These are phyloP conservation scores for Rhinichthys osculus DNA, from an alignment of 2,797 vertebrate genomes.

Conservation along the genomic window DNA sequence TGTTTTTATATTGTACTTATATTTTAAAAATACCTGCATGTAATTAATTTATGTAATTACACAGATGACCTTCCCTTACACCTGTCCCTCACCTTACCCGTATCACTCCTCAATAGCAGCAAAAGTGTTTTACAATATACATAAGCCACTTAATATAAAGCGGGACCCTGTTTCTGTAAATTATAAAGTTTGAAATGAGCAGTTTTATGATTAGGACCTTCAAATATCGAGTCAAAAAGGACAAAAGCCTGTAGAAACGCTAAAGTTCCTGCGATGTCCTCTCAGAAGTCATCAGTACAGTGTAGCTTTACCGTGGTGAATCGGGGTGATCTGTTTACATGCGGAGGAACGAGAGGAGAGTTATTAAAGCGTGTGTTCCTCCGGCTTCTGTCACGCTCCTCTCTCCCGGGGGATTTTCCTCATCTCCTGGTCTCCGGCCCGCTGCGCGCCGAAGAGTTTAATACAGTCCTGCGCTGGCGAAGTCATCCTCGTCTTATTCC, in stretches of 20 bases:
- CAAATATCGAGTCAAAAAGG: not conserved
- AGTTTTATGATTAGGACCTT: not conserved
- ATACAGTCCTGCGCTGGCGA: not conserved
- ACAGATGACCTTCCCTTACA: no score
- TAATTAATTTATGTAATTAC: no score
- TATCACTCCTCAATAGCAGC: no score
- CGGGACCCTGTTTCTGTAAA: not conserved
- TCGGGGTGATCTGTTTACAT: not conserved
- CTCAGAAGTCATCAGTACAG: not conserved
- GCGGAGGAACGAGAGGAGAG: not conserved
- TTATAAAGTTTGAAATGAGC: not conserved
- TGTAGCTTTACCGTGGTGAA: not conserved
- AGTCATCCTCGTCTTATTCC: slow-evolving; percentile 13
- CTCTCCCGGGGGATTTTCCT: slow-evolving; percentile 38
- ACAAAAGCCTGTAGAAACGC: not conserved
- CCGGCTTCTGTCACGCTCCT: slow-evolving; percentile 17
- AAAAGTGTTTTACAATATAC: no score
- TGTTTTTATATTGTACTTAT: no score
- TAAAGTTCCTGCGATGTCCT: not conserved
- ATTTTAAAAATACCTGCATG: no score
- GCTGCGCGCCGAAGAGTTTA: slow-evolving; percentile 6
- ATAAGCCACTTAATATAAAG: no score
- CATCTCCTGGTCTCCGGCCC: slow-evolving; percentile 28
- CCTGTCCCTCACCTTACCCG: no score
- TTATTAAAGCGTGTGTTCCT: slow-evolving; percentile 8